Evolutionary conservation across 2,797 vertebrate species (phyloP).

Genomic region (Chloroceryle inda): DNA sequence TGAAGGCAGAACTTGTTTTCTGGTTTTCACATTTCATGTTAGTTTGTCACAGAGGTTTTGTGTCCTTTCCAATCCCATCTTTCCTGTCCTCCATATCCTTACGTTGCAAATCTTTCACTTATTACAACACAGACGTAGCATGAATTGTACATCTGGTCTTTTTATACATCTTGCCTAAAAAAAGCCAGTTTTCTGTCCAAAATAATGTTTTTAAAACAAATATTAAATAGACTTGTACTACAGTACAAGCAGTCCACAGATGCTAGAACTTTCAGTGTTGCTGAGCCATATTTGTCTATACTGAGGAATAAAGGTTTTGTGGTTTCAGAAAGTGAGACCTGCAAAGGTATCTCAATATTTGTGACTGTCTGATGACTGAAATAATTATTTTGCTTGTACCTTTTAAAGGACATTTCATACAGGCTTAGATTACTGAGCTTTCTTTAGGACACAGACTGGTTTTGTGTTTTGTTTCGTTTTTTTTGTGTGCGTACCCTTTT

Average conservation of each 20-base stretch:
- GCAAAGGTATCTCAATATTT: neutral
- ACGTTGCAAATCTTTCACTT: neutral
- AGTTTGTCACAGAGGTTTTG: neutral
- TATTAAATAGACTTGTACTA: neutral
- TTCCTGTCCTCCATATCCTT: neutral
- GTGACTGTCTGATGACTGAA: neutral
- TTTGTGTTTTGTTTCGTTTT: neutral
- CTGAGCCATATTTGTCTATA: neutral
- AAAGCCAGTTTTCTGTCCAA: neutral
- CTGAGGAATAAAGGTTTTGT: neutral
- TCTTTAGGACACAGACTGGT: neutral
- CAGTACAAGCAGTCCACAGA: neutral
- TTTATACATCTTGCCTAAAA: neutral
- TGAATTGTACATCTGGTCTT: neutral
- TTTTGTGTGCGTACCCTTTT: neutral
- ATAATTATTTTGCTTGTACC: neutral
- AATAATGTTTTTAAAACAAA: neutral
- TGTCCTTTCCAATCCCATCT: neutral
- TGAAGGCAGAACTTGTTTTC: neutral
- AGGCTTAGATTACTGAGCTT: neutral
- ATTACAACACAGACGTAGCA: neutral
- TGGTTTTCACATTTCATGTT: fast-evolving
- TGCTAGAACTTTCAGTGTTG: neutral
- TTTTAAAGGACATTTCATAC: neutral
- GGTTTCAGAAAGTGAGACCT: neutral